Evolutionary conservation across 2,113 vertebrate species (phyloP).

Genomic region (Prunella fulvescens): DNA sequence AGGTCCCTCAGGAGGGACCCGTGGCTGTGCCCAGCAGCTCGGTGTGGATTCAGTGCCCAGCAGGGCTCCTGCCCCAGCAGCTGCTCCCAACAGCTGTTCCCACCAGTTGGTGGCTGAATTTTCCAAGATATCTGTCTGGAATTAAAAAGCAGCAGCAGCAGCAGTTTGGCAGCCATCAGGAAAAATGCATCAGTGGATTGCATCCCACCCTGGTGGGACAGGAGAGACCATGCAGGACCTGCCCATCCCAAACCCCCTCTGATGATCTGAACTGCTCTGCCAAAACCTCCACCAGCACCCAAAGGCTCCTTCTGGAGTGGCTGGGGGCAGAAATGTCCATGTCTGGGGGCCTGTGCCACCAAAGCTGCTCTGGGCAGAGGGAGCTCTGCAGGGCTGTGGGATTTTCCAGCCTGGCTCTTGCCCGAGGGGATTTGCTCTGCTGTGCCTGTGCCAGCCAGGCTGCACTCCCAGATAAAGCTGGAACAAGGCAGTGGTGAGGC

Average conservation of each 20-base stretch:
- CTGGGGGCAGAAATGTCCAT: background rate
- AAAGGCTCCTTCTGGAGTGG: background rate
- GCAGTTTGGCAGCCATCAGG: background rate
- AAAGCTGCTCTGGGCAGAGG: background rate
- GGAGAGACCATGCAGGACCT: background rate
- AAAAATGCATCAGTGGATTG: background rate
- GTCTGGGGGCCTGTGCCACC: background rate
- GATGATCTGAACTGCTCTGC: background rate
- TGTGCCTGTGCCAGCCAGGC: background rate
- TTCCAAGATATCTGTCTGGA: slow-evolving; percentile 18
- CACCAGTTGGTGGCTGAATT: slow-evolving; percentile 53
- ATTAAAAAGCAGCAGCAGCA: slow-evolving; percentile 41
- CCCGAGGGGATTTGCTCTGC: background rate
- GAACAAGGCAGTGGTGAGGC: background rate
- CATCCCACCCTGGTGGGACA: background rate
- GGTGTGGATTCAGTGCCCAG: rapidly evolving
- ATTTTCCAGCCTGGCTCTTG: background rate
- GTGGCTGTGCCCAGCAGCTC: background rate
- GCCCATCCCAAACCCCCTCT: background rate
- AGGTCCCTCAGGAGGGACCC: background rate
- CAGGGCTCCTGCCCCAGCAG: background rate
- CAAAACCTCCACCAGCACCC: background rate
- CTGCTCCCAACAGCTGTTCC: slow-evolving; percentile 55
- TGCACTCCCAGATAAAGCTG: background rate
- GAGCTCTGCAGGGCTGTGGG: background rate